A percentile compares a stretch with the other conserved stretches of the same genome.
These are phyloP conservation scores for Ormia ochracea DNA, from an alignment of 2,888 invertebrate genomes.

Conservation along the genomic window DNA sequence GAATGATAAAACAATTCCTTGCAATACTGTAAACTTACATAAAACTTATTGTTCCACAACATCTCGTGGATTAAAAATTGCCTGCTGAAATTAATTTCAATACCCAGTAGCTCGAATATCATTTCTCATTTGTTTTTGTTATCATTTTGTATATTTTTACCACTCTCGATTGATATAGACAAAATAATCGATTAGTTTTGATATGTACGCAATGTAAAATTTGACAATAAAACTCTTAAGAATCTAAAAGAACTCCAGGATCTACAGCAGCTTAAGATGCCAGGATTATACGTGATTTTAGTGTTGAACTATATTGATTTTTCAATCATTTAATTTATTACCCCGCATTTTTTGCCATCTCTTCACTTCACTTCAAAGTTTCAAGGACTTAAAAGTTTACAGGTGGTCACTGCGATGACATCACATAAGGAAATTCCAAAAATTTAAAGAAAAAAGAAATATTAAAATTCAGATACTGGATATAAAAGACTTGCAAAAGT, in stretches of 20 bases:
- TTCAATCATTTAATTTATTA: neutral
- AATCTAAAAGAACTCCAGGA: slow-evolving; percentile 24
- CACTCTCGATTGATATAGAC: too few relatives aligned
- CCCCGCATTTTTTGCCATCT: neutral
- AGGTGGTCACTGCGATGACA: slow-evolving; percentile 48
- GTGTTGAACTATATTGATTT: neutral
- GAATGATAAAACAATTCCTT: too few relatives aligned
- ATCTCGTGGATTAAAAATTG: too few relatives aligned
- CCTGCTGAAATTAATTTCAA: too few relatives aligned
- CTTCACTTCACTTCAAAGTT: slow-evolving; percentile 35
- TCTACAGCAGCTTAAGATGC: slow-evolving; percentile 48
- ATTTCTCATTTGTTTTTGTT: too few relatives aligned
- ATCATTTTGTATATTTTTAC: too few relatives aligned
- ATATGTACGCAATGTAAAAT: too few relatives aligned
- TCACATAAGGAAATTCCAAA: slow-evolving; percentile 44
- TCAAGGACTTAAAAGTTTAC: slow-evolving; percentile 28
- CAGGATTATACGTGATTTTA: slow-evolving; percentile 27
- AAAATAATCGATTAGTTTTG: too few relatives aligned
- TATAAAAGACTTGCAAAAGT: neutral
- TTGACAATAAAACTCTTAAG: too few relatives aligned
- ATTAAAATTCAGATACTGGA: neutral
- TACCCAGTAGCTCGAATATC: too few relatives aligned
- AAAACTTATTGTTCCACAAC: too few relatives aligned
- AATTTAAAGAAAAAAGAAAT: neutral
- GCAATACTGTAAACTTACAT: too few relatives aligned